A percentile compares a stretch with the other conserved stretches of the same genome.
Conservation (phyloP, 2,888 invertebrate species). For the Orthosia gracilis region DNA sequence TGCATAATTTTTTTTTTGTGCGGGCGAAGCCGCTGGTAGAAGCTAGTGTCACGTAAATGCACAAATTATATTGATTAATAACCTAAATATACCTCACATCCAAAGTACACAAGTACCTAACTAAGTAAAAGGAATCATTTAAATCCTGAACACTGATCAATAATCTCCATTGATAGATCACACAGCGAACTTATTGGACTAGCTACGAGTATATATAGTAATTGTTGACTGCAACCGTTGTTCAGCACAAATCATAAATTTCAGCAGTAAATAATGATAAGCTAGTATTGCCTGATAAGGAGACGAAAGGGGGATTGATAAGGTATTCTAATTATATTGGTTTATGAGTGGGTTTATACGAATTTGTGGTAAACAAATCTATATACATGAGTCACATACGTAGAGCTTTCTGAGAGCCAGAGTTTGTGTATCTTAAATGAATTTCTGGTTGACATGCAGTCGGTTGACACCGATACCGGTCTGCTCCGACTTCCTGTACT, state of each 20-base stretch:
- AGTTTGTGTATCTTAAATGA: no score
- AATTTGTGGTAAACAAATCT: neutral
- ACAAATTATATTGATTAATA: neutral
- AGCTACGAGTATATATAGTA: neutral
- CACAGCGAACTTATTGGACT: neutral
- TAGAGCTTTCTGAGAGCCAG: no score
- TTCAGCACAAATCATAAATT: conserved; percentile 2
- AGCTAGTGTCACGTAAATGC: no score
- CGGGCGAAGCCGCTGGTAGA: no score
- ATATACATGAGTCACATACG: neutral
- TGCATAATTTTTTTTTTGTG: no score
- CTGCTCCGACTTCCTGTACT: no score
- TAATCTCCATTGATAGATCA: conserved; percentile 13
- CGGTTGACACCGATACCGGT: no score
- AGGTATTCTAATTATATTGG: neutral
- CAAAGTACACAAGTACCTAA: conserved; percentile 1
- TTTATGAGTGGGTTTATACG: neutral
- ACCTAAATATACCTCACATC: neutral
- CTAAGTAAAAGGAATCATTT: neutral
- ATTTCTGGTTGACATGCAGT: no score
- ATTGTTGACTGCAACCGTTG: neutral
- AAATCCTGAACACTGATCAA: conserved; percentile 9
- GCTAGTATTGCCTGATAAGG: conserved; percentile 36
- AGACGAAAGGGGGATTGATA: conserved; percentile 28
- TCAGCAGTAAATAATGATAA: conserved; percentile 40